phyloP scores from a whole-genome alignment of 2,797 vertebrate genomes.

The Linurgus olivaceus region DNA sequence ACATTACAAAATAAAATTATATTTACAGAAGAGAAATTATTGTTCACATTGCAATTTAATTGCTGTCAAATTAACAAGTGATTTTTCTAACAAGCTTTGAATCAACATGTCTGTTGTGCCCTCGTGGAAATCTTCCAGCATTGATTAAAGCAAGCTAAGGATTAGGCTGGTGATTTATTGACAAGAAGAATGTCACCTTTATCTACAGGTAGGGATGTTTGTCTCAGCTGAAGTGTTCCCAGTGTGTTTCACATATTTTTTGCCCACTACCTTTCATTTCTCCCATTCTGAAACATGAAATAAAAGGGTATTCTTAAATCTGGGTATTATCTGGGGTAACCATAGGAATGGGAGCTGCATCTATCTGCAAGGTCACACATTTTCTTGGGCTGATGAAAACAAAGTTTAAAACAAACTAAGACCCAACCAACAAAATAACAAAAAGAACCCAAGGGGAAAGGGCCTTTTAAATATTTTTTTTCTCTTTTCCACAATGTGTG shows the following conservation, averaged over 20 bases:
- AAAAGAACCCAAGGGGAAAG: fast-evolving
- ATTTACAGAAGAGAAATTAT: constrained; percentile 36
- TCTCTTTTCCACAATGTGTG: not conserved
- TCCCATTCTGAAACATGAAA: not conserved
- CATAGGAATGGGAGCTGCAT: not conserved
- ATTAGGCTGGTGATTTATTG: constrained; percentile 63
- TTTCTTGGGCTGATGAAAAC: not conserved
- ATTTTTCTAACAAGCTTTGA: constrained; percentile 29
- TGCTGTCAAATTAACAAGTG: constrained; percentile 33
- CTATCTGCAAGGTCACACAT: not conserved
- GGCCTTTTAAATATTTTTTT: not conserved
- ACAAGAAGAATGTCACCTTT: constrained; percentile 59
- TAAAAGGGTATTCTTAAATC: not conserved
- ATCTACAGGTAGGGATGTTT: not conserved
- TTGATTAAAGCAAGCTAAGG: constrained; percentile 54
- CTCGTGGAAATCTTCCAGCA: constrained; percentile 45
- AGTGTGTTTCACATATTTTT: not conserved
- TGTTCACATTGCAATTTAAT: constrained; percentile 50
- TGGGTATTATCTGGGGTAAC: not conserved
- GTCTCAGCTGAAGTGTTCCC: constrained; percentile 7
- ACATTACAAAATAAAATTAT: not conserved
- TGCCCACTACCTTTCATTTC: not conserved
- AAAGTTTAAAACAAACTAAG: not conserved
- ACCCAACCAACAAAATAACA: fast-evolving
- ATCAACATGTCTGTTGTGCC: not conserved